Evolutionary conservation across 2,113 vertebrate genomes (phyloP).

Genomic region (Penelope pileata): DNA sequence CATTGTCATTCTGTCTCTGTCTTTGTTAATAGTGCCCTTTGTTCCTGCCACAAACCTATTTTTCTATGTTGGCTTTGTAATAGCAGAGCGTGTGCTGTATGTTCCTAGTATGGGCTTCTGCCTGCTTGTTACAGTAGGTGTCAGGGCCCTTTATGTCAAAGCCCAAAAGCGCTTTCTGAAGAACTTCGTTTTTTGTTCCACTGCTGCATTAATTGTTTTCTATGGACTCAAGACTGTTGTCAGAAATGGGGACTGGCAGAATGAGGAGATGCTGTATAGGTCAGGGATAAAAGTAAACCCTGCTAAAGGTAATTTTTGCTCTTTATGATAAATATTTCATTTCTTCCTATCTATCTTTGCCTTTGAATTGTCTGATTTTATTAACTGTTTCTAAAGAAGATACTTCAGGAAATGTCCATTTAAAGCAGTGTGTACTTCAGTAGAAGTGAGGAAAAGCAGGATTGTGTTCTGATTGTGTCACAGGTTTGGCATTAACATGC

Average conservation of each 20-base stretch:
- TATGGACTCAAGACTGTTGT: conserved; percentile 91
- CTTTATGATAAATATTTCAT: background rate
- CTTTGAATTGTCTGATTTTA: conserved; percentile 6
- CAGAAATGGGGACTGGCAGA: conserved; percentile 96
- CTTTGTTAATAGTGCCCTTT: conserved; percentile 92
- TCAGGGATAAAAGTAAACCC: conserved; percentile 99
- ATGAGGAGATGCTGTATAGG: conserved; percentile 98
- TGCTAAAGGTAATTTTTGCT: conserved; percentile 91
- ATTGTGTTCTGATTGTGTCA: conserved; percentile 2
- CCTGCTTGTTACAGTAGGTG: conserved; percentile 91
- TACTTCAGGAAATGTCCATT: background rate
- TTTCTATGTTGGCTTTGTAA: conserved; percentile 99
- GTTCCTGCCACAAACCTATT: conserved; percentile 97
- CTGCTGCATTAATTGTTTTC: conserved; percentile 86
- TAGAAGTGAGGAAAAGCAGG: background rate
- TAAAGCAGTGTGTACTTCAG: background rate
- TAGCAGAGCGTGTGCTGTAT: conserved; percentile 98
- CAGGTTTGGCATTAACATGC: background rate
- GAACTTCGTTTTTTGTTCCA: conserved; percentile 87
- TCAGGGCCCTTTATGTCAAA: conserved; percentile 88
- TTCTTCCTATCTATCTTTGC: conserved; percentile 1
- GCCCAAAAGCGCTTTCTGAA: conserved; percentile 84
- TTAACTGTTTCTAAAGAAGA: background rate
- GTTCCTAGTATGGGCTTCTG: conserved; percentile 99
- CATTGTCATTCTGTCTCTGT: conserved; percentile 90